Conservation (phyloP, 2,797 vertebrate species). For the Rhodeus uyekii region DNA sequence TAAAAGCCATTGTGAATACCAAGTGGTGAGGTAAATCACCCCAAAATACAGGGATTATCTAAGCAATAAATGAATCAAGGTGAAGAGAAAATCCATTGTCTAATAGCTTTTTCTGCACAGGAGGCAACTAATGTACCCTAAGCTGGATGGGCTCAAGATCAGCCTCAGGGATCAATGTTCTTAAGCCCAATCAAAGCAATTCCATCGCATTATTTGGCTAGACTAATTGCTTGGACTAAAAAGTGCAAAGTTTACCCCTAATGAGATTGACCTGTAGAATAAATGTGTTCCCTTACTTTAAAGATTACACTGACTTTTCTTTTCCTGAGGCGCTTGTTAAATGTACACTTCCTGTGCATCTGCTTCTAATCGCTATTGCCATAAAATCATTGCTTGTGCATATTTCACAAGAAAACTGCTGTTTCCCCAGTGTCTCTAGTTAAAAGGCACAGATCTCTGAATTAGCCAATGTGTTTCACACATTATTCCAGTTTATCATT, state of each 20-base stretch:
- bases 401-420: conserved; percentile 17
- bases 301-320: conserved; percentile 29
- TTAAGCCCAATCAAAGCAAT: conserved; percentile 54
- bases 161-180: conserved; percentile 53
- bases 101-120: conserved; percentile 60
- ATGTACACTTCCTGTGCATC: conserved; percentile 22
- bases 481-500: not conserved
- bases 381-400: conserved; percentile 31
- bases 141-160: conserved; percentile 54
- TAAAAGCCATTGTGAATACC: conserved; percentile 41
- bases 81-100: conserved; percentile 61
- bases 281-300: conserved; percentile 38
- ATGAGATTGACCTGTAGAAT: conserved; percentile 49
- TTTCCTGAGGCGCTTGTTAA: conserved; percentile 8
- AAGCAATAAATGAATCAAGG: conserved; percentile 60
- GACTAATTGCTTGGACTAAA: conserved; percentile 52
- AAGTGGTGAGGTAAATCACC: conserved; percentile 42
- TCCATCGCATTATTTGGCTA: conserved; percentile 48
- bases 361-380: not conserved
- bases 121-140: conserved; percentile 61
- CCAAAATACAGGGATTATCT: conserved; percentile 49
- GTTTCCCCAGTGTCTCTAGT: not conserved
- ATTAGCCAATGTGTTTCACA: conserved; percentile 3
- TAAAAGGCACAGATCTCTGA: not conserved
- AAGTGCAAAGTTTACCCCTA: conserved; percentile 47